Evolutionary conservation across 2,888 invertebrate species (phyloP).

Genomic region (Ennomos quercinarius): DNA sequence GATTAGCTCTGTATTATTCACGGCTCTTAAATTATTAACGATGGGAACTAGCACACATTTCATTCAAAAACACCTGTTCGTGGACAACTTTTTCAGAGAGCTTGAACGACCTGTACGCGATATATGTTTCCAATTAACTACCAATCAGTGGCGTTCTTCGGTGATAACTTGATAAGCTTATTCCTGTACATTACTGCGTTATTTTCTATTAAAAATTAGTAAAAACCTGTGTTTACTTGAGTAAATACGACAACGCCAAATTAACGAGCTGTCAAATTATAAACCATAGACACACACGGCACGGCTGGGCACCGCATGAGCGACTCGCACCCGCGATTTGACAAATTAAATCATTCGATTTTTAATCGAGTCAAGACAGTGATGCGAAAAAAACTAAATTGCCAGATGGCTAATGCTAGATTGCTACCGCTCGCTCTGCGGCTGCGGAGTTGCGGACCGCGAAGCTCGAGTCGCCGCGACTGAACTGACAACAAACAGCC

Average conservation of each 20-base stretch:
- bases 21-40: conserved; percentile 80
- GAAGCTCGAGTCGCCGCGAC: conserved; percentile 58
- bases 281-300: conserved; percentile 70
- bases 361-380: conserved; percentile 32
- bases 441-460: conserved; percentile 43
- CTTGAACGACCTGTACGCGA: conserved; percentile 79
- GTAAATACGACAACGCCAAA: conserved; percentile 79
- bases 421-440: conserved; percentile 40
- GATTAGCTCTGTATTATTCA: conserved; percentile 81
- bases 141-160: conserved; percentile 21
- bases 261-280: conserved; percentile 76
- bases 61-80: conserved; percentile 93
- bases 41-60: conserved; percentile 85
- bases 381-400: conserved; percentile 17
- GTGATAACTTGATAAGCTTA: conserved; percentile 18
- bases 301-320: conserved; percentile 41
- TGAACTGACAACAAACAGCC: conserved; percentile 72
- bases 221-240: conserved; percentile 70
- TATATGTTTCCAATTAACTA: conserved; percentile 17
- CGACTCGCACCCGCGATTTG: conserved; percentile 67
- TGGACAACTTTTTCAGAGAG: conserved; percentile 88
- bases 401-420: too few relatives aligned
- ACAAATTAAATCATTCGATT: conserved; percentile 43
- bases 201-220: conserved; percentile 36
- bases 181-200: conserved; percentile 29